Evolutionary conservation across 2,797 vertebrate species (phyloP).

Genomic region (Aeoliscus strigatus): DNA sequence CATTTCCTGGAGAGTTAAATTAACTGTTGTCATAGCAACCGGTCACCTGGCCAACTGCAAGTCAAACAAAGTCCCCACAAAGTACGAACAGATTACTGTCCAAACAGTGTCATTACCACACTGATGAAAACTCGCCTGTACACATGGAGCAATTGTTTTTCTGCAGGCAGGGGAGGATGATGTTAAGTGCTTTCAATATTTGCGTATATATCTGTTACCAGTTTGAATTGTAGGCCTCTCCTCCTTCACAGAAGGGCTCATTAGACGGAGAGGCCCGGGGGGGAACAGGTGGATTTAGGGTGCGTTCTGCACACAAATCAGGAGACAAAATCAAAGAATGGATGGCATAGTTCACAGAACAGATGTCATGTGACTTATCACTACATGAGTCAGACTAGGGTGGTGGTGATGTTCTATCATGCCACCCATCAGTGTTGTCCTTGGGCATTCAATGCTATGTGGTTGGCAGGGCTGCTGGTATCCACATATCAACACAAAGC

Average conservation of each 20-base stretch:
- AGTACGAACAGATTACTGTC: too few species aligned
- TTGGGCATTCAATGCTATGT: slow-evolving; percentile 35
- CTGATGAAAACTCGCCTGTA: slow-evolving; percentile 49
- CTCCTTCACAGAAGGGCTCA: slow-evolving; percentile 29
- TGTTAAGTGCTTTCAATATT: slow-evolving; percentile 63
- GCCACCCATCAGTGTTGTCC: slow-evolving; percentile 53
- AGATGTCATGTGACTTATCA: too few species aligned
- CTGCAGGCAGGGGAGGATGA: slow-evolving; percentile 18
- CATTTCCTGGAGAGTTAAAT: too few species aligned
- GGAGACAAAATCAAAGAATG: slow-evolving; percentile 20
- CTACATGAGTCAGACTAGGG: too few species aligned
- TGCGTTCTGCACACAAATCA: slow-evolving; percentile 17
- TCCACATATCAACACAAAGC: slow-evolving; percentile 61
- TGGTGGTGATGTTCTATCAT: slow-evolving; percentile 53
- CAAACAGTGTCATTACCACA: too few species aligned
- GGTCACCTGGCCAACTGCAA: too few species aligned
- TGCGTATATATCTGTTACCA: slow-evolving; percentile 63
- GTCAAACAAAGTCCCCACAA: too few species aligned
- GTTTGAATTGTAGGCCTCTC: slow-evolving; percentile 32
- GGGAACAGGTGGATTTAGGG: slow-evolving; percentile 61
- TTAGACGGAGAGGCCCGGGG: slow-evolving; percentile 48
- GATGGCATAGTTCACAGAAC: slow-evolving; percentile 27
- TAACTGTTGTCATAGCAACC: too few species aligned
- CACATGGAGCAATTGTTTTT: slow-evolving; percentile 60
- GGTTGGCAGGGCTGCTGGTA: slow-evolving; percentile 52